Conservation (phyloP, 2,113 vertebrate species). For the Galeopterus variegatus region DNA sequence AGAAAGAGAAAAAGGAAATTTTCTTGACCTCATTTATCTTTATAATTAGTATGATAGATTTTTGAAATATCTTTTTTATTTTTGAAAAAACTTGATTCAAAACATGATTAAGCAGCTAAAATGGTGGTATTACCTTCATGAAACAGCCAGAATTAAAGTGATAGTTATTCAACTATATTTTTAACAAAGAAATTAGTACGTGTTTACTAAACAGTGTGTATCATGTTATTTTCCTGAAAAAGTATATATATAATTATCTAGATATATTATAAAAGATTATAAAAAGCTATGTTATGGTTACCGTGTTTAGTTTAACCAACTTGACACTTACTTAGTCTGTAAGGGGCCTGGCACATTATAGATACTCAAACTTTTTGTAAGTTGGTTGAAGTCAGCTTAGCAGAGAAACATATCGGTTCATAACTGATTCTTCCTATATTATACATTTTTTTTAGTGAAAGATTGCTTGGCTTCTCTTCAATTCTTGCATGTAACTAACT, state of each 20-base stretch:
- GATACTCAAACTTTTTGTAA: background rate
- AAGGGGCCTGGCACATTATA: background rate
- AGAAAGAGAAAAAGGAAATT: background rate
- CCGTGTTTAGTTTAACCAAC: slow-evolving; percentile 3
- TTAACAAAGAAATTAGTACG: slow-evolving; percentile 34
- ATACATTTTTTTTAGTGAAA: slow-evolving; percentile 21
- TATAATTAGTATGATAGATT: slow-evolving; percentile 48
- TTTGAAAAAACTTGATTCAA: slow-evolving; percentile 47
- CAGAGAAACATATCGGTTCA: background rate
- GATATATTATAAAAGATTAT: background rate
- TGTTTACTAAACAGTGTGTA: background rate
- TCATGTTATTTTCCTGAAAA: slow-evolving; percentile 53
- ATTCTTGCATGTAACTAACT: background rate
- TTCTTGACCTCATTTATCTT: slow-evolving; percentile 63
- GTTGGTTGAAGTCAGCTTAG: slow-evolving; percentile 38
- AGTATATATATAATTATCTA: background rate
- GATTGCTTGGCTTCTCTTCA: slow-evolving; percentile 19
- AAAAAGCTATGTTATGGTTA: background rate
- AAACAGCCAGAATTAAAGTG: slow-evolving; percentile 38
- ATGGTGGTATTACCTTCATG: slow-evolving; percentile 10
- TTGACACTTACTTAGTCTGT: background rate
- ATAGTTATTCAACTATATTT: slow-evolving; percentile 4
- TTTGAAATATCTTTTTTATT: slow-evolving; percentile 14
- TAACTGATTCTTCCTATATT: slow-evolving; percentile 25
- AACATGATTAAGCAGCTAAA: slow-evolving; percentile 43